phyloP scores from a whole-genome alignment of 2,888 invertebrate genomes.

The Corbicula japonica region DNA sequence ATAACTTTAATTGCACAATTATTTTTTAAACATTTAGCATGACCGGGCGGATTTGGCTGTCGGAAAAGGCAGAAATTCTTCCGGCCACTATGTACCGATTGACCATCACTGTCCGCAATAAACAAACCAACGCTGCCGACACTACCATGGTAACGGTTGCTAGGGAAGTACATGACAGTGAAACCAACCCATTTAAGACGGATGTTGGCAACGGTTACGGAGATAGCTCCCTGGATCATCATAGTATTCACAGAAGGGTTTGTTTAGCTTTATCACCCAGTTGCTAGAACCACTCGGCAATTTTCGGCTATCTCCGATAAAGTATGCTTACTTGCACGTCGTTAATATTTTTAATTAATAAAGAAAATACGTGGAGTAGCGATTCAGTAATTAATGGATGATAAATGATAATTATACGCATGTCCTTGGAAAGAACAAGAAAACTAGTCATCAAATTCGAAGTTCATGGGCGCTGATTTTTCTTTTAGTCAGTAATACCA shows the following conservation, averaged over 20 bases:
- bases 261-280: too few relatives aligned
- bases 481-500: conserved; percentile 16
- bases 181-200: conserved; percentile 17
- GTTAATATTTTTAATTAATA: too few relatives aligned
- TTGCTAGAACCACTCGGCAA: too few relatives aligned
- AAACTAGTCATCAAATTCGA: too few relatives aligned
- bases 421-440: too few relatives aligned
- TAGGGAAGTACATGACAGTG: background rate
- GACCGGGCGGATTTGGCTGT: conserved; percentile 40
- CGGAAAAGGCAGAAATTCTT: conserved; percentile 4
- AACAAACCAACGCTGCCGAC: conserved; percentile 6
- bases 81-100: conserved; percentile 38
- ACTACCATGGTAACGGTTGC: conserved; percentile 40
- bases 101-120: conserved; percentile 35
- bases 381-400: too few relatives aligned
- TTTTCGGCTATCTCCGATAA: too few relatives aligned
- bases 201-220: conserved; percentile 36
- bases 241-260: conserved; percentile 29
- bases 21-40: conserved; percentile 24
- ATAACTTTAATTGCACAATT: too few relatives aligned
- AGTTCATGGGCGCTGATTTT: too few relatives aligned
- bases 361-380: too few relatives aligned
- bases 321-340: too few relatives aligned
- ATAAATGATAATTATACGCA: too few relatives aligned
- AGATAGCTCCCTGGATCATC: background rate